Evolutionary conservation across 30 jellyfish, hydroid and myxozoan genomes (phyloP).

Genomic region (Cassiopea andromeda): DNA sequence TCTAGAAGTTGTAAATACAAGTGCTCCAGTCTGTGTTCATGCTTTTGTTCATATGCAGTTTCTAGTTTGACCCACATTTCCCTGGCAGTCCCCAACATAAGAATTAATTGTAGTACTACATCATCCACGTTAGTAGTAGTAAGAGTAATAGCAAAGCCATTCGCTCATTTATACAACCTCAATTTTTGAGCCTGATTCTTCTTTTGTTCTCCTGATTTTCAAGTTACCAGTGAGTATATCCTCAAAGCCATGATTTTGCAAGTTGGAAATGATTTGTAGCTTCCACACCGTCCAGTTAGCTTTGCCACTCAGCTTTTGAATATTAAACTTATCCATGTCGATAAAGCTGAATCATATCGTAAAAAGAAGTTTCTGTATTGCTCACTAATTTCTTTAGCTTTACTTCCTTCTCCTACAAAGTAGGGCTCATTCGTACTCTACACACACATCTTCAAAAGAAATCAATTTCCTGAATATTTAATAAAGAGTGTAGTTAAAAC

Average conservation of each 20-base stretch:
- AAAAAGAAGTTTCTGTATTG: not conserved
- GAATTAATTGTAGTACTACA: constrained; percentile 32
- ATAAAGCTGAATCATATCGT: not conserved
- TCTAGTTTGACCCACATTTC: constrained; percentile 65
- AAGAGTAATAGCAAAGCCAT: constrained; percentile 52
- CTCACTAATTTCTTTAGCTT: too few relatives aligned
- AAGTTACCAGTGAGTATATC: constrained; percentile 49
- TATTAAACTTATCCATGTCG: constrained; percentile 49
- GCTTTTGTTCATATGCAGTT: constrained; percentile 56
- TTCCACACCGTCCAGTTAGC: constrained; percentile 57
- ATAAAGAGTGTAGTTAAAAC: too few relatives aligned
- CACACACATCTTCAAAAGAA: too few relatives aligned
- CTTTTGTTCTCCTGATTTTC: constrained; percentile 29
- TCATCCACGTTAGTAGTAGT: constrained; percentile 45
- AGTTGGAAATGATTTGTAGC: constrained; percentile 39
- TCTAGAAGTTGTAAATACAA: constrained; percentile 49
- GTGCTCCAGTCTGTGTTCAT: constrained; percentile 63
- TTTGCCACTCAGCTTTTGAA: constrained; percentile 44
- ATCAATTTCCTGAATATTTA: too few relatives aligned
- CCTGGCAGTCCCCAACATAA: constrained; percentile 56
- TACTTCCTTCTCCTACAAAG: too few relatives aligned
- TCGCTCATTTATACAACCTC: constrained; percentile 50
- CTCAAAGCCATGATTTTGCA: constrained; percentile 50
- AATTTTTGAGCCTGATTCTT: constrained; percentile 22
- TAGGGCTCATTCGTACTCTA: too few relatives aligned